Evolutionary conservation across 2,113 vertebrate genomes (phyloP).

Genomic region (Tiliqua scincoides): DNA sequence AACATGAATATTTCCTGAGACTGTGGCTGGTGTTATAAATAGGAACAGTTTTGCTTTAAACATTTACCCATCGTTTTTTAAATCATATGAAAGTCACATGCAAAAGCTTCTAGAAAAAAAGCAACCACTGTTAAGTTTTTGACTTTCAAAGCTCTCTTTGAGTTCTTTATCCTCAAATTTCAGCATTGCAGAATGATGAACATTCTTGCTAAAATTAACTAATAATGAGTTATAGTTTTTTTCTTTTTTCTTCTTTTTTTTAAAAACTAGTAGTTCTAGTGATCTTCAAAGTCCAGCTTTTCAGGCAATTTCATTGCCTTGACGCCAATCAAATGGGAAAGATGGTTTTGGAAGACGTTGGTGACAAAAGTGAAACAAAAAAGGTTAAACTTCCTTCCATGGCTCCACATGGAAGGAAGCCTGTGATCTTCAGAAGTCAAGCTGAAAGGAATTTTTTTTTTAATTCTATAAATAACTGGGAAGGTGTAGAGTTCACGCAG

Average conservation of each 20-base stretch:
- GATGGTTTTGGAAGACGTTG: not conserved
- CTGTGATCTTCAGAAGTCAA: not conserved
- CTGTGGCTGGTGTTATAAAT: not conserved
- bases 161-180: not conserved
- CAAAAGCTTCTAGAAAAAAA: not conserved
- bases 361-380: not conserved
- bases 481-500: not conserved
- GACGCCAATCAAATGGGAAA: not conserved
- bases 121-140: not conserved
- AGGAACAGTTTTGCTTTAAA: not conserved
- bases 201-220: not conserved
- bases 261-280: not conserved
- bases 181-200: not conserved
- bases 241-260: too few species aligned
- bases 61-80: not conserved
- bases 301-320: not conserved
- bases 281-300: constrained; percentile 1
- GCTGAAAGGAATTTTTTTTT: not conserved
- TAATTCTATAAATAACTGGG: not conserved
- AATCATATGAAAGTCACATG: constrained; percentile 55
- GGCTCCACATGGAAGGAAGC: not conserved
- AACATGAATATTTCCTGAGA: not conserved
- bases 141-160: constrained; percentile 33
- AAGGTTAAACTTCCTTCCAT: not conserved
- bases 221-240: not conserved